These are phyloP conservation scores for Sipha flava DNA, from an alignment of 1,140 invertebrate genomes.

Conservation along the genomic window DNA sequence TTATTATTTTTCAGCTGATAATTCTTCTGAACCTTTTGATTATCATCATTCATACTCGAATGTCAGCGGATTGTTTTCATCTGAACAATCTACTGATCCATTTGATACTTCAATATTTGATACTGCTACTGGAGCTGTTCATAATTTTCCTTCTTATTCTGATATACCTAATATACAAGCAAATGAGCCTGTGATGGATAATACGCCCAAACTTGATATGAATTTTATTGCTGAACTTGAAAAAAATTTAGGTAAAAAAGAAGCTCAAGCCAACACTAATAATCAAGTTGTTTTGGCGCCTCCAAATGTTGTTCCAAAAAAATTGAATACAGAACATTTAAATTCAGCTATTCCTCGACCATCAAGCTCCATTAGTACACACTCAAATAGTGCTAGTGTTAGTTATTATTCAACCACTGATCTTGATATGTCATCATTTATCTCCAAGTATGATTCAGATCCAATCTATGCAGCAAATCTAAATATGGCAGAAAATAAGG, in stretches of 20 bases:
- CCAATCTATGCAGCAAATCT: conserved; percentile 33
- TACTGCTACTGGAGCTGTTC: neutral
- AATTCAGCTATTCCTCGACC: conserved; percentile 27
- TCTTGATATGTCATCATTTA: neutral
- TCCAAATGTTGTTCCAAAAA: conserved; percentile 37
- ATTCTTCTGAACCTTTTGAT: conserved; percentile 34
- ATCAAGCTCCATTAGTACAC: neutral
- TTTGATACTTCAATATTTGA: conserved; percentile 52
- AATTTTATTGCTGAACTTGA: conserved; percentile 54
- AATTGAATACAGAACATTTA: conserved; percentile 2
- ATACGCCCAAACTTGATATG: conserved; percentile 46
- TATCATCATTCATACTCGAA: conserved; percentile 45
- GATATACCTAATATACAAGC: neutral
- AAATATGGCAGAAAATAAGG: conserved; percentile 23
- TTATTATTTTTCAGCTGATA: conserved; percentile 14
- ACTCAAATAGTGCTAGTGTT: neutral
- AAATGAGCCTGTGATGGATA: neutral
- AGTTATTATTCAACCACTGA: neutral
- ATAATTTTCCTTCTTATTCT: neutral
- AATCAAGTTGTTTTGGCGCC: conserved; percentile 46
- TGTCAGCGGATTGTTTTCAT: conserved; percentile 38
- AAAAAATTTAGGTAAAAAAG: conserved; percentile 51
- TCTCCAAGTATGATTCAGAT: conserved; percentile 13
- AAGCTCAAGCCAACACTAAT: conserved; percentile 47
- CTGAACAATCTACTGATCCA: conserved; percentile 45